A percentile compares a stretch with the other conserved stretches of the same genome.
Conservation (phyloP, 2,888 invertebrate genomes). For the Ochropleura leucogaster region DNA sequence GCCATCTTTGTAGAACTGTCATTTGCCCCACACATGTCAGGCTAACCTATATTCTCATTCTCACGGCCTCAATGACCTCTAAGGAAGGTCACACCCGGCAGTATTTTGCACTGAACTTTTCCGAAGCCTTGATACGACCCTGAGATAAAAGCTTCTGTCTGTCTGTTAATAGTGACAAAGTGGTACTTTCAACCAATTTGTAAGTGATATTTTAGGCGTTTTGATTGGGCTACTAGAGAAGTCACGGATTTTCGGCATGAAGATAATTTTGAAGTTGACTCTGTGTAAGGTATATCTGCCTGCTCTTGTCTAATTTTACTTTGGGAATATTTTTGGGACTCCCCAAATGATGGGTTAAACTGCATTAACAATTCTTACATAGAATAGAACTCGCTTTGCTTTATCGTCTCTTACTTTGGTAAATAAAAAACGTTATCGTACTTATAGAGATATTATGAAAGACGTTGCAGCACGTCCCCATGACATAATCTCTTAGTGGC, state of each 20-base stretch:
- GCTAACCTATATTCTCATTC: conserved; percentile 26
- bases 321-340: background rate
- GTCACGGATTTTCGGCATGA: no score
- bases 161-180: conserved; percentile 15
- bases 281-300: background rate
- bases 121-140: conserved; percentile 28
- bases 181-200: conserved; percentile 9
- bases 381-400: background rate
- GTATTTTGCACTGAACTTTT: conserved; percentile 26
- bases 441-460: background rate
- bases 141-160: conserved; percentile 36
- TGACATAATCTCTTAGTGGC: background rate
- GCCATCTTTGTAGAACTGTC: conserved; percentile 6
- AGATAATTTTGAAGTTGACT: background rate
- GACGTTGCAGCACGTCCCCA: background rate
- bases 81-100: conserved; percentile 9
- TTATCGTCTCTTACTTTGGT: no score
- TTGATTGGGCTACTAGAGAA: background rate
- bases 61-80: conserved; percentile 22
- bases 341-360: background rate
- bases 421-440: no score
- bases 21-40: conserved; percentile 19
- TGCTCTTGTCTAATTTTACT: background rate
- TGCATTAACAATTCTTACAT: no score
- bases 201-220: background rate